A percentile compares a stretch with the other conserved stretches of the same genome.
phyloP scores from a whole-genome alignment of 2,797 vertebrate genomes.

The Phoxinus dragarum region DNA sequence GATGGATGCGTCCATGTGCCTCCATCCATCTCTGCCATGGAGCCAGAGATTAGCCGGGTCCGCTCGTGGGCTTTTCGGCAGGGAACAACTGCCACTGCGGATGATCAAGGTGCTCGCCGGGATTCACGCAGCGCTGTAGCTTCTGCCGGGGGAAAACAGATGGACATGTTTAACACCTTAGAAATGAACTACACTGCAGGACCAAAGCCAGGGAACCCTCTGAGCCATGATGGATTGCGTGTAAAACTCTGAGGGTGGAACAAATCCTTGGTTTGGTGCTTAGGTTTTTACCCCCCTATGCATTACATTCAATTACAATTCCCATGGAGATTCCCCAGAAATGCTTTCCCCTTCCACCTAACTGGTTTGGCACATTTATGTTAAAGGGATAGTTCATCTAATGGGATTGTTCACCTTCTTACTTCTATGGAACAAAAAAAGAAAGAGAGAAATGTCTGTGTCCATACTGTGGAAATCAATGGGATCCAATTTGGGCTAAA shows the following conservation, averaged over 20 bases:
- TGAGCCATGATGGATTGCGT: constrained; percentile 29
- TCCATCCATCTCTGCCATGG: constrained; percentile 65
- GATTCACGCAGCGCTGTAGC: constrained; percentile 46
- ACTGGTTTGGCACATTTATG: not conserved
- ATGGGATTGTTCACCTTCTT: not conserved
- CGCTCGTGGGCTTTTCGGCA: constrained; percentile 60
- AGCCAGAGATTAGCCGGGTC: constrained; percentile 64
- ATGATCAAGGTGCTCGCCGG: constrained; percentile 63
- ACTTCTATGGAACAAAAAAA: not conserved
- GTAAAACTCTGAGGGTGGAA: constrained; percentile 38
- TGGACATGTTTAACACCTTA: constrained; percentile 67
- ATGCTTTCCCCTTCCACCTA: not conserved
- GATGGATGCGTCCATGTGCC: constrained; percentile 58
- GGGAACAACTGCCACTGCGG: constrained; percentile 56
- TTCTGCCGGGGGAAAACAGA: constrained; percentile 66
- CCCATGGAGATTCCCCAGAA: constrained; percentile 5
- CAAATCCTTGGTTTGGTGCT: constrained; percentile 31
- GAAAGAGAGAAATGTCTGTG: not conserved
- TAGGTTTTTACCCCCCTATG: constrained; percentile 1
- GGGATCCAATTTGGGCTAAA: not conserved
- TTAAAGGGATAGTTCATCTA: not conserved
- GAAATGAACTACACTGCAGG: constrained; percentile 51
- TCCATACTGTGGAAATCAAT: not conserved
- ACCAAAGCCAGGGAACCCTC: constrained; percentile 62
- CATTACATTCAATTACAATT: constrained; percentile 38